These are phyloP conservation scores for Pocota personata DNA, from an alignment of 2,888 invertebrate species.

Conservation along the genomic window DNA sequence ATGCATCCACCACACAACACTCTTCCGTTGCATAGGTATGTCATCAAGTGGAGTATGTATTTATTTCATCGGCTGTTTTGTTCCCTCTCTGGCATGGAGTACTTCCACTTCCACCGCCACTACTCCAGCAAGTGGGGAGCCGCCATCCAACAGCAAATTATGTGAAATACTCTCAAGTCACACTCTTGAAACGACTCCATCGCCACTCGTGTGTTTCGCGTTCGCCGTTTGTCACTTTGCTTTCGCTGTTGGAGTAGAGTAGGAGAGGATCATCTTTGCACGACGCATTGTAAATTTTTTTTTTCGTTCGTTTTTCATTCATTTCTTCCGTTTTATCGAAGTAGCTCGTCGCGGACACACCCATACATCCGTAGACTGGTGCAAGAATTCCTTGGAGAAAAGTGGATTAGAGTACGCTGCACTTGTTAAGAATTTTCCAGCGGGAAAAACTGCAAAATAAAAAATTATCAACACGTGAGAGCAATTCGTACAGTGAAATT, in stretches of 20 bases:
- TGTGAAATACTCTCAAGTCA: constrained; percentile 24
- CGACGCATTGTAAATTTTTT: neutral
- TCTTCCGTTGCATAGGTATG: neutral
- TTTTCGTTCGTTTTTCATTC: constrained; percentile 14
- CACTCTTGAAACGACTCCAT: constrained; percentile 32
- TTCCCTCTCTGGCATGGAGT: neutral
- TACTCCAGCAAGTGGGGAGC: neutral
- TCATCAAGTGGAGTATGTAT: neutral
- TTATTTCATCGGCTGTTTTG: neutral
- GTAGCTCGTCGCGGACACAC: neutral
- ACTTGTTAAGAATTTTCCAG: constrained; percentile 33
- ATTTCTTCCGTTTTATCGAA: constrained; percentile 12
- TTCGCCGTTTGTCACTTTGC: constrained; percentile 62
- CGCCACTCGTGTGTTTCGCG: constrained; percentile 29
- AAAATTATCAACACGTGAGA: constrained; percentile 30
- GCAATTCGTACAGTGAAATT: constrained; percentile 22
- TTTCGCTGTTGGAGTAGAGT: constrained; percentile 54
- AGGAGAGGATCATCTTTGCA: constrained; percentile 13
- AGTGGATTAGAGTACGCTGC: constrained; percentile 23
- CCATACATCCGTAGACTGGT: neutral
- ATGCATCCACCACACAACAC: neutral
- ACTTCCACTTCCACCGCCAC: neutral
- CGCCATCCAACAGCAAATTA: neutral
- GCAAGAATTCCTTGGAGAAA: constrained; percentile 37
- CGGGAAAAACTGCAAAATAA: constrained; percentile 20